These are phyloP conservation scores for Lucilia cuprina DNA, from an alignment of 1,140 invertebrate genomes.

Conservation along the genomic window DNA sequence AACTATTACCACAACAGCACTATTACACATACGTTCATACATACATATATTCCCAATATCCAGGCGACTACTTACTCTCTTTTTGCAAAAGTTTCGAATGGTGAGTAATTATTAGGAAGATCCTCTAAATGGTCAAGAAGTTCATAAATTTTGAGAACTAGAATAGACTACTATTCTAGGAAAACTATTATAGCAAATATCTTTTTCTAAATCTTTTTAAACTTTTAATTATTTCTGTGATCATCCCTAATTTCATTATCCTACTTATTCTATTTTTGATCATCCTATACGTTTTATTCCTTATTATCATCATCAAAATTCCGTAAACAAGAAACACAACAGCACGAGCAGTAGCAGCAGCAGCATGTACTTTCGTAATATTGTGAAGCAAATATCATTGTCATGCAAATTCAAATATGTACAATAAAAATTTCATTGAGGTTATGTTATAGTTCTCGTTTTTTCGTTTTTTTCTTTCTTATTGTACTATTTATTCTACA, in stretches of 20 bases:
- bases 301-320: conserved; percentile 19
- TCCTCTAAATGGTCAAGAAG: no score
- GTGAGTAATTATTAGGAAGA: no score
- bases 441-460: background rate
- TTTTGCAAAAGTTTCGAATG: no score
- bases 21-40: background rate
- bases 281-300: background rate
- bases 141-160: no score
- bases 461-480: background rate
- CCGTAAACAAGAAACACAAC: background rate
- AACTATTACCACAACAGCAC: background rate
- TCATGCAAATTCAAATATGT: conserved; percentile 16
- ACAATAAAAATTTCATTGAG: conserved; percentile 31
- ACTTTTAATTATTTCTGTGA: no score
- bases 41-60: background rate
- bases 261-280: background rate
- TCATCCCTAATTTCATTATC: background rate
- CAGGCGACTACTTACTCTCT: background rate
- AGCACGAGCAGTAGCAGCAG: background rate
- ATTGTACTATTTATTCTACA: background rate
- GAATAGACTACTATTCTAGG: no score
- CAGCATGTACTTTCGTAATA: background rate
- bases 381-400: conserved; percentile 11
- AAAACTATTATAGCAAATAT: no score
- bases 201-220: no score